Evolutionary conservation across 2,888 invertebrate species (phyloP).

Genomic region (Eucriotettix oculatus): DNA sequence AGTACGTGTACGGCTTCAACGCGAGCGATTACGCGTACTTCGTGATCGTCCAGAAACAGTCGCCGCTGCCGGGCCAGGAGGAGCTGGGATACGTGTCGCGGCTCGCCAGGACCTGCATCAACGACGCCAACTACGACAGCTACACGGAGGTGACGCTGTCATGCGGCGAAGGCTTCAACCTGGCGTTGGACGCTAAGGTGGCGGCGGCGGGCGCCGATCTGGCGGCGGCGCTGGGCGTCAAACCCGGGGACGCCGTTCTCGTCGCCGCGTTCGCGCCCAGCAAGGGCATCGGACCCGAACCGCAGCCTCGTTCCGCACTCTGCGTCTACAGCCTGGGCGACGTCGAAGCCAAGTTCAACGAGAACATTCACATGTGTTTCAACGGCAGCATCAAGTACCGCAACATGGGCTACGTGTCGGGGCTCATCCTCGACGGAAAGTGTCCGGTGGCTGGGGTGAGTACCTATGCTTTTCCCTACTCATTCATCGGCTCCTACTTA

Average conservation of each 20-base stretch:
- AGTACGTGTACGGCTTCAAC: constrained; percentile 93
- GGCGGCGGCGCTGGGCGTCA: constrained; percentile 64
- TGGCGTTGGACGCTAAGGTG: constrained; percentile 85
- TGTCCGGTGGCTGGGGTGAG: constrained; percentile 70
- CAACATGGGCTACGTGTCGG: constrained; percentile 81
- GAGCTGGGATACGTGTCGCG: constrained; percentile 81
- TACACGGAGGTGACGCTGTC: constrained; percentile 92
- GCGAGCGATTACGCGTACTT: constrained; percentile 92
- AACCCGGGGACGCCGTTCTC: constrained; percentile 63
- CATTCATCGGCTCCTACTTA: background rate
- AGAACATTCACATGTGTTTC: constrained; percentile 95
- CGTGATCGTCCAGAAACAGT: constrained; percentile 85
- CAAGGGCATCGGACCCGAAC: constrained; percentile 70
- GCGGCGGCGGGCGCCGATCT: constrained; percentile 69
- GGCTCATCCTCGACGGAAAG: constrained; percentile 77
- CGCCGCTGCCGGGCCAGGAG: constrained; percentile 73
- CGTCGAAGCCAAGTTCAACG: constrained; percentile 83
- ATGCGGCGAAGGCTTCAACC: constrained; percentile 61
- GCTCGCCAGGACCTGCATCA: constrained; percentile 82
- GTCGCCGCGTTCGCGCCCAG: constrained; percentile 84
- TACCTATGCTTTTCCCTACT: constrained; percentile 10
- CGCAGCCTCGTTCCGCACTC: constrained; percentile 68
- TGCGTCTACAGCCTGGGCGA: constrained; percentile 84
- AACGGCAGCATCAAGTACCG: constrained; percentile 86
- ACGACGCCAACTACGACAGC: constrained; percentile 88